Base-by-base conservation (phyloP, 2,888 invertebrate species). In the Tipula confusa region DNA sequence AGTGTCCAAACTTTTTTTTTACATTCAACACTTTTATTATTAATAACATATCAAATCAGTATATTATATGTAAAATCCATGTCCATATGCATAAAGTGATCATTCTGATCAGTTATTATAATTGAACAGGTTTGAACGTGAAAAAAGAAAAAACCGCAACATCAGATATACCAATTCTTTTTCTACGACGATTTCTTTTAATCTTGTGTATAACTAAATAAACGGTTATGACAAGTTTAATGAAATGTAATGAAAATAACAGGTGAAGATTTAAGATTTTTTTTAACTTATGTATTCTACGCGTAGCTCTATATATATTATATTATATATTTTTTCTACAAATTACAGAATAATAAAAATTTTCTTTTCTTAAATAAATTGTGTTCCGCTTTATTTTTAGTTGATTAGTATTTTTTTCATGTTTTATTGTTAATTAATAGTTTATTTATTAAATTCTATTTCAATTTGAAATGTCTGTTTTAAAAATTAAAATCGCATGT, bases 141-240 rank as follows among this genome's bases (percentile, higher is more conserved):
- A 5, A 11, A 31, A 31, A 7, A 31, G 31, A 31, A 31, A 36
- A 36, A 43, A 43, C n/a, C n/a, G 15, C 43, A 43, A 43, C n/a
- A 43, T 2, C 24, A 43, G 24, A 38, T n/a, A 64, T 18, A 9
- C 64, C 64, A 64, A 64, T 64, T 64, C 64, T 64, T 64, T n/a
- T 64, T 18, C 64, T 64, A 64, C 64, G 64, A 64, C 64, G 64
- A 64, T 64, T 64, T 64, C 64, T 64, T 64, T 64, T 64, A 64
- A 64, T 64, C 64, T 64, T 64, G 7, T 33, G n/a, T 33, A 64
- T 64, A 64, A 64, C 64, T 64, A 64, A 64, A 64, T 64, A 64
- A 64, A 64, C 64, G 64, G 64, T 64, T 64, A 64, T 64, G 64
- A 64, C 64, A 64, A 64, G 64, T 64, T 64, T 64, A 64, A 64